These are phyloP conservation scores for Paelopatides confundens DNA, from an alignment of 53 echinoderm and acorn worm species.

Conservation along the genomic window DNA sequence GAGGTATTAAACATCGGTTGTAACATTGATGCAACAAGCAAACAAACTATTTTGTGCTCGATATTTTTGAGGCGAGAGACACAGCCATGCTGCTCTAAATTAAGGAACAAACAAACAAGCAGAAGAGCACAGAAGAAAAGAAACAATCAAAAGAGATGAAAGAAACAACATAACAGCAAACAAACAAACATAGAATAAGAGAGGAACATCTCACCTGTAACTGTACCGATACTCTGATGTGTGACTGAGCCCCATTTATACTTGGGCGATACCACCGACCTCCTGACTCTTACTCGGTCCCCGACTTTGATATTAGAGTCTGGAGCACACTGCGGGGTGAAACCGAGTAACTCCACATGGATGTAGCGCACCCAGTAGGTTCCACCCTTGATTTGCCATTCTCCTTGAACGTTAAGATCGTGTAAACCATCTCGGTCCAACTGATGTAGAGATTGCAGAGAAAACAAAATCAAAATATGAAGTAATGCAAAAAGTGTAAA, in stretches of 20 bases:
- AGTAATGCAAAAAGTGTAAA: too few relatives aligned
- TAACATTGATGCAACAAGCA: too few relatives aligned
- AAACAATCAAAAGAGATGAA: background rate
- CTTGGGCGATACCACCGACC: slow-evolving; percentile 84
- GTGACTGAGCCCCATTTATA: slow-evolving; percentile 98
- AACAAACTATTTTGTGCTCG: too few relatives aligned
- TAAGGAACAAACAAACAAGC: background rate
- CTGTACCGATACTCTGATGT: slow-evolving; percentile 93
- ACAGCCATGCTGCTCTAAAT: slow-evolving; percentile 60
- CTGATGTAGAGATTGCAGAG: slow-evolving; percentile 40
- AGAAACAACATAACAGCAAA: background rate
- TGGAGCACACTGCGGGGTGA: slow-evolving; percentile 83
- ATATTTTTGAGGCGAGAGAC: too few relatives aligned
- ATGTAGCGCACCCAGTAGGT: slow-evolving; percentile 99
- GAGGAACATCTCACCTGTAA: slow-evolving; percentile 73
- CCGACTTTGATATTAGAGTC: slow-evolving; percentile 96
- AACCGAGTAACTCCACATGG: slow-evolving; percentile 93
- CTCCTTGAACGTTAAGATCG: slow-evolving; percentile 96
- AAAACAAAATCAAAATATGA: too few relatives aligned
- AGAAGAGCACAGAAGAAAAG: background rate
- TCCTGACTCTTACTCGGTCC: slow-evolving; percentile 87
- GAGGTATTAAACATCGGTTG: too few relatives aligned
- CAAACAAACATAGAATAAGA: background rate
- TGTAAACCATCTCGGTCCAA: slow-evolving; percentile 96
- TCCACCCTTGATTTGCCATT: slow-evolving; percentile 96